A percentile compares a stretch with the other conserved stretches of the same genome.
Conservation (phyloP, 2,113 vertebrate species). For the cattle (Bos taurus) region DNA sequence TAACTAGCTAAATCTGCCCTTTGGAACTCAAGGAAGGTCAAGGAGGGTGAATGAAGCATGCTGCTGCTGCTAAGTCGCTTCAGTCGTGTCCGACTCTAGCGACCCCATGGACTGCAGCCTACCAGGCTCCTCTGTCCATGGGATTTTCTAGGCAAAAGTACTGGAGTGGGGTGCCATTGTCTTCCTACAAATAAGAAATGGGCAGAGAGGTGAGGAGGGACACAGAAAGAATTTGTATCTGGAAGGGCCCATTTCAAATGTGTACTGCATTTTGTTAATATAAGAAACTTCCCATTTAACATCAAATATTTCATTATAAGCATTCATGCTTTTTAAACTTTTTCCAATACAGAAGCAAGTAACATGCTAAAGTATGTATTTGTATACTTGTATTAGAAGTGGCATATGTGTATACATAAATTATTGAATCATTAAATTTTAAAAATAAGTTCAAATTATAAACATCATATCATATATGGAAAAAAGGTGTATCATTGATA, state of each 20-base stretch:
- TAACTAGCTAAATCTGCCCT: background rate
- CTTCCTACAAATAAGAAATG: background rate
- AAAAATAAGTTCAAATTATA: background rate
- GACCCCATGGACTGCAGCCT: too few species aligned
- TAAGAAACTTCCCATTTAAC: background rate
- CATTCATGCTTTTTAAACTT: background rate
- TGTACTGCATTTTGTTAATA: background rate
- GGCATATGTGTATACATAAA: background rate
- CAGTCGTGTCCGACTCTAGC: too few species aligned
- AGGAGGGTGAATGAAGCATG: background rate
- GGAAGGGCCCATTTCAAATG: background rate
- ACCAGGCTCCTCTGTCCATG: too few species aligned
- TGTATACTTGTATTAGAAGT: background rate
- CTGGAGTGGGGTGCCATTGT: too few species aligned
- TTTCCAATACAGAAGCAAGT: background rate
- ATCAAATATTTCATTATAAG: background rate
- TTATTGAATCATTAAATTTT: background rate
- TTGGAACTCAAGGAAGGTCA: background rate
- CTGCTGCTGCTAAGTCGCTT: too few species aligned
- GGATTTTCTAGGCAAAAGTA: too few species aligned
- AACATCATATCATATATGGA: background rate
- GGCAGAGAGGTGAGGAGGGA: rapidly evolving
- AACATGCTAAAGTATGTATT: background rate
- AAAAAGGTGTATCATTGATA: background rate
- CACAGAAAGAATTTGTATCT: background rate